Base-by-base conservation (phyloP, 2,113 vertebrate genomes). In the Chaetodon auriga region DNA sequence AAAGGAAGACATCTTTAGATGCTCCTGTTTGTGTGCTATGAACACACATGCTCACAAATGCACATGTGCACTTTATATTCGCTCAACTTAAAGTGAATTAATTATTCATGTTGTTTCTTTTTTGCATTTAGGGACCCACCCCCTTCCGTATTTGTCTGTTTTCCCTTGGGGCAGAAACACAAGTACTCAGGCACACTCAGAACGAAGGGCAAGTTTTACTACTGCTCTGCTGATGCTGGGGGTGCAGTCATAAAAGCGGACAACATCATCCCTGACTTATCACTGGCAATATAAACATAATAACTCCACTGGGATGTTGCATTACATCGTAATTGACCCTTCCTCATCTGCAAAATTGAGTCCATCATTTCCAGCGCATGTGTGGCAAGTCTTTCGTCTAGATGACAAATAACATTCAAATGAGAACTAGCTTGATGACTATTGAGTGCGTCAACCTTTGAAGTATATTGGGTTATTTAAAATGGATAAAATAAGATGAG, bases 261-360 rank as follows among this genome's bases (percentile, higher is more conserved):
- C 86, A 60, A 72, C 77, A 85, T 88, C 89, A 78, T 82, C 72
- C 66, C 79, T 90, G 80, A 90, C 84, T 92, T 90, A 94, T 92
- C 83, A 81, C 84, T 68, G 61, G 83, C 78, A 90, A 70, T 93
- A 92, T 92, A 90, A 88, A 89, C 88, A 89, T 83, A 90, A 87
- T 86, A 87, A 87, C 86, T 89, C 90, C 86, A 61, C 36, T 53
- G 90, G 87, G 88, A 94, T 71, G 70, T 75, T 71, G 76, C 78
- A 86, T 91, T 90, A 90, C 74, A 81, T 84, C 80, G 75, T 91
- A 90, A 90, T 93, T 93, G 89, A 93, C 88, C 90, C 85, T 85
- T 86, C 65, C 77, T 91, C 84, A 89, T 90, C 70, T 92, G 78
- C 81, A 84, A 90, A 92, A 91, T 87, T 86, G 85, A 89, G 88